Evolutionary conservation across 37 sponge, comb jelly and placozoan species (phyloP).

Genomic region (Halichondria panicea): DNA sequence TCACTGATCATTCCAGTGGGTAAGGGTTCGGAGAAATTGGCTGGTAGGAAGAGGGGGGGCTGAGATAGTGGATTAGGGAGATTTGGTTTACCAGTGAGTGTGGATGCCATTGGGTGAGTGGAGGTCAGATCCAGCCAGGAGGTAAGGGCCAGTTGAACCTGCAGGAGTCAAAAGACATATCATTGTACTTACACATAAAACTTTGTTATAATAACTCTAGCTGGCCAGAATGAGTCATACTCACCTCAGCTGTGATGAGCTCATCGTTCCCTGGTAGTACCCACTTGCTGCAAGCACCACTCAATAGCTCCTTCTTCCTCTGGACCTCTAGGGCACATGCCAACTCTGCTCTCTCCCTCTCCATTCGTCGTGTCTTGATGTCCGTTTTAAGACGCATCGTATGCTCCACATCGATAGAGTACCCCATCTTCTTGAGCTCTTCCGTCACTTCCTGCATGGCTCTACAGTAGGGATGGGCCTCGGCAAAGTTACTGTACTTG

Average conservation of each 20-base stretch:
- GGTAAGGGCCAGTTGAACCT: slow-evolving; percentile 1
- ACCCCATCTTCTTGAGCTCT: slow-evolving; percentile 50
- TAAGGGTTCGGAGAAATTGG: not conserved
- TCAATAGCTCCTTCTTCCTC: not conserved
- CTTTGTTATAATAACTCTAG: too few species aligned
- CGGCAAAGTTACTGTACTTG: slow-evolving; percentile 62
- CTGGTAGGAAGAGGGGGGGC: too few species aligned
- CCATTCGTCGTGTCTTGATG: slow-evolving; percentile 32
- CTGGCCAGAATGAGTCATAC: not conserved
- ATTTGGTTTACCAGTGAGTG: not conserved
- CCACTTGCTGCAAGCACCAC: slow-evolving; percentile 49
- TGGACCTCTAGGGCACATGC: slow-evolving; percentile 25
- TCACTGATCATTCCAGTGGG: not conserved
- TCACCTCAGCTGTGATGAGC: slow-evolving; percentile 15
- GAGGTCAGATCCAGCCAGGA: slow-evolving; percentile 9
- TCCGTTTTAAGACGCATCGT: slow-evolving; percentile 52
- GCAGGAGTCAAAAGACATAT: not conserved
- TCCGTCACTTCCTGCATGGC: slow-evolving; percentile 50
- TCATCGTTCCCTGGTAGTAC: slow-evolving; percentile 7
- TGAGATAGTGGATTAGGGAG: too few species aligned
- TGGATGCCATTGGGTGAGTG: not conserved
- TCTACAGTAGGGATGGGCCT: slow-evolving; percentile 73
- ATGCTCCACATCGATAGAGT: slow-evolving; percentile 47
- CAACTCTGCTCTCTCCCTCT: slow-evolving; percentile 42
- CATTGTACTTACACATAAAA: not conserved